Conservation (phyloP, 2,797 vertebrate genomes). For the Smutsia temminckii region DNA sequence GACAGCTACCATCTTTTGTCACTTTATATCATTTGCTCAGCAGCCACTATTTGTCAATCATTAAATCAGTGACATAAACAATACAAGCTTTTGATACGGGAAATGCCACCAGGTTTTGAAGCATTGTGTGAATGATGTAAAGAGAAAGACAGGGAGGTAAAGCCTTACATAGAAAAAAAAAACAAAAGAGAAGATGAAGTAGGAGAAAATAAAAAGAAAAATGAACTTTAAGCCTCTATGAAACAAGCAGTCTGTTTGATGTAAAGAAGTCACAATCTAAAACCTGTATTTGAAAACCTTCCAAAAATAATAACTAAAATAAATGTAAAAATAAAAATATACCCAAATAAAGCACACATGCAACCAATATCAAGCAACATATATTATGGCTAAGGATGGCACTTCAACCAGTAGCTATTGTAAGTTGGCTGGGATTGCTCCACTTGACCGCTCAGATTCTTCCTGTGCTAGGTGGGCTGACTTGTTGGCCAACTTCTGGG, state of each 20-base stretch:
- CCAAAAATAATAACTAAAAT: background rate
- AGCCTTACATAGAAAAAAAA: background rate
- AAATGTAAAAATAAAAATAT: background rate
- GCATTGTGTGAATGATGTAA: background rate
- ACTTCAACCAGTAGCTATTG: background rate
- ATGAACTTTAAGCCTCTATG: background rate
- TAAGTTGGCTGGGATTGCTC: background rate
- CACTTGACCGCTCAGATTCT: background rate
- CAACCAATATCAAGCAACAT: background rate
- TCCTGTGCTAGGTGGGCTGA: no score
- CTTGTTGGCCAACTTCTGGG: background rate
- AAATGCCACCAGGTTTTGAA: constrained; percentile 3
- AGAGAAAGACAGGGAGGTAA: background rate
- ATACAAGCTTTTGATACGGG: background rate
- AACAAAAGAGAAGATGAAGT: background rate
- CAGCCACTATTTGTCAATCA: background rate
- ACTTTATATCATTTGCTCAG: background rate
- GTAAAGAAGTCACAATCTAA: background rate
- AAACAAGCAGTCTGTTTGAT: background rate
- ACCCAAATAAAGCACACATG: background rate
- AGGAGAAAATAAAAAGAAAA: background rate
- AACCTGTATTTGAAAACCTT: background rate
- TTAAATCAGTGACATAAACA: constrained; percentile 18
- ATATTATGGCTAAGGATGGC: background rate
- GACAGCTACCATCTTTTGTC: background rate